Base-by-base conservation (phyloP, 2,797 vertebrate species). In the Hippoglossus hippoglossus region DNA sequence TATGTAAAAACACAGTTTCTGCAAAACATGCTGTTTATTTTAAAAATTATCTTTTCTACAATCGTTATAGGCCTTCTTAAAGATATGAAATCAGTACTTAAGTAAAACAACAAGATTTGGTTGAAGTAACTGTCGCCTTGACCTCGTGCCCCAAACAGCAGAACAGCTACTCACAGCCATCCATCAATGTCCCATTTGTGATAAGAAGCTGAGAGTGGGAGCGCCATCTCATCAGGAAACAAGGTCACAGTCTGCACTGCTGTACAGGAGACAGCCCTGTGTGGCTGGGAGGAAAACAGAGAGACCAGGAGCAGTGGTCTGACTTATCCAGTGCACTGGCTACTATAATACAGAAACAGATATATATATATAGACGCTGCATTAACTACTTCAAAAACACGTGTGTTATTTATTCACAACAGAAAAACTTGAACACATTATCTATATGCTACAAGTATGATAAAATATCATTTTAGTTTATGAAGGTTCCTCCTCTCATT, bases 101-200 rank as follows among this genome's bases (percentile, higher is more conserved):
- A 22, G 13, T 21, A 56, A 56, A 34, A 57, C 57, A 56, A 55
- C 7, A 64, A 75, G 55, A 71, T 80, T 71, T 61, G 69, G 71
- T 83, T 82, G 66, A 79, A 85, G 82, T 79, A 87, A 86, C 67
- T 80, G 77, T 76, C 36, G 77, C 73, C 81, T 84, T 87, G 86
- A 90, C 88, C 87, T 86, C 47, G 0, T 68, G 81, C 34, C 68
- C 84, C 22, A 4, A 80, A 87, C 81, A 73, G 70, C 77, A 67
- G 64, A 66, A 15, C 73, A 65, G 61, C 73, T 66, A 68, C 86
- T 73, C 73, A n/a, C 47, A 67, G 59, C 78, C 81, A 91, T 91
- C 88, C 83, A 80, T 92, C 90, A 91, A 63, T 77, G 92, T 90
- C 87, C 34, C 54, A 6, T 66, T 62, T 72, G 87, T 84, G 92